These are phyloP conservation scores for Ophioderma brevispina DNA, from an alignment of 35 echinoderm and acorn worm genomes.

Conservation along the genomic window DNA sequence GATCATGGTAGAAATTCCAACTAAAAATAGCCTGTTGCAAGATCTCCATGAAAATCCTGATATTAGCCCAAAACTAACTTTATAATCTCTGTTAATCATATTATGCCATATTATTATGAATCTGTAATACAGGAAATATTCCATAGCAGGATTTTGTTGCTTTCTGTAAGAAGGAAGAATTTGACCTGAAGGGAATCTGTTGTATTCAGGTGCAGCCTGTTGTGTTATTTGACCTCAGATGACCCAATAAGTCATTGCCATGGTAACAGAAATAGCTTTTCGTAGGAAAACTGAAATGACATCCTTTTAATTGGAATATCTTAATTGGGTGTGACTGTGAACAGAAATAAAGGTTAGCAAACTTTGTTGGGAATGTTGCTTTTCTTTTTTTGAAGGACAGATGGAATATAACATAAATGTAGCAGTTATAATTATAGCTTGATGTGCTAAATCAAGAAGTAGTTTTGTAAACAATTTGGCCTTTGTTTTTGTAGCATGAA, in stretches of 20 bases:
- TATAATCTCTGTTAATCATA: background rate
- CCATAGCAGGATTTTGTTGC: background rate
- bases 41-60: no score
- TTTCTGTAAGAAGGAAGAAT: background rate
- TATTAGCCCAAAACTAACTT: background rate
- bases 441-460: background rate
- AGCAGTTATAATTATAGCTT: background rate
- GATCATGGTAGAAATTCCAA: no score
- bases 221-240: background rate
- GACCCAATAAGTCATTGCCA: background rate
- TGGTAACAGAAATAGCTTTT: background rate
- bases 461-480: background rate
- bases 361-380: no score
- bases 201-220: background rate
- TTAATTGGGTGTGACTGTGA: background rate
- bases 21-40: no score
- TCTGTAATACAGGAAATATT: background rate
- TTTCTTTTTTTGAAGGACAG: background rate
- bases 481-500: background rate
- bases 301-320: background rate
- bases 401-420: background rate
- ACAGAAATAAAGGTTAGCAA: background rate
- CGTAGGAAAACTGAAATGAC: background rate
- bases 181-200: background rate
- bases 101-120: background rate